Conservation (phyloP, 1,140 invertebrate species). For the Drosophila gunungcola region DNA sequence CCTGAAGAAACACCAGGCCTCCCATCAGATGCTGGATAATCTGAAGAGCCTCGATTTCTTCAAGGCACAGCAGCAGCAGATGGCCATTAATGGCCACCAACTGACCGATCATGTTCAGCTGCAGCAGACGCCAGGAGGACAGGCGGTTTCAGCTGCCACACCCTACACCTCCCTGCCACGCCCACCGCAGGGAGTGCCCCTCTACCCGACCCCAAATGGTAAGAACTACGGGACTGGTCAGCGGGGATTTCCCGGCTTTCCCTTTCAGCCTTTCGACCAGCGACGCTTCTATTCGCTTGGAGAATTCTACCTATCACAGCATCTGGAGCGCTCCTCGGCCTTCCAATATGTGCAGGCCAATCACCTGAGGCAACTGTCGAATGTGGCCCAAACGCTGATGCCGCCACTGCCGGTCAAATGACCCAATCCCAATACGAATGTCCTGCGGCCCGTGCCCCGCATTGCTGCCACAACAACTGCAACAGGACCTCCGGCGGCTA, state of each 20-base stretch:
- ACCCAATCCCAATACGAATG: constrained; percentile 71
- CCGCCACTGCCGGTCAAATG: constrained; percentile 81
- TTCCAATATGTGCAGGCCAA: constrained; percentile 83
- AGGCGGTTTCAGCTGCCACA: background rate
- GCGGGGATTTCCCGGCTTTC: constrained; percentile 58
- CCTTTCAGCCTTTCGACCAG: constrained; percentile 75
- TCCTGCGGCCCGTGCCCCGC: constrained; percentile 77
- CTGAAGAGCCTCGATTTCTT: constrained; percentile 74
- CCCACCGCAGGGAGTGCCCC: constrained; percentile 45
- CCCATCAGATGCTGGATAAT: constrained; percentile 81
- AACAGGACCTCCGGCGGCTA: constrained; percentile 1
- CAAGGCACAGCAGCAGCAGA: constrained; percentile 56
- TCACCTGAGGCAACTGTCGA: constrained; percentile 72
- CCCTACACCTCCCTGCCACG: constrained; percentile 52
- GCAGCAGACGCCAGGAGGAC: constrained; percentile 17
- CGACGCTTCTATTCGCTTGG: constrained; percentile 76
- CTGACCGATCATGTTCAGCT: constrained; percentile 29
- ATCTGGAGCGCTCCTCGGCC: constrained; percentile 78
- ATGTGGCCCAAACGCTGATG: constrained; percentile 63
- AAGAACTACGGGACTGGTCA: constrained; percentile 52
- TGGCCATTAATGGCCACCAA: constrained; percentile 11
- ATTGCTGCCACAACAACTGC: constrained; percentile 62
- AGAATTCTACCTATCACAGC: constrained; percentile 80
- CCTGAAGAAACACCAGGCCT: constrained; percentile 88
- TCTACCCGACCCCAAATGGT: constrained; percentile 44